Base-by-base conservation (phyloP, 2,888 invertebrate genomes). In the Crossocerus cetratus region DNA sequence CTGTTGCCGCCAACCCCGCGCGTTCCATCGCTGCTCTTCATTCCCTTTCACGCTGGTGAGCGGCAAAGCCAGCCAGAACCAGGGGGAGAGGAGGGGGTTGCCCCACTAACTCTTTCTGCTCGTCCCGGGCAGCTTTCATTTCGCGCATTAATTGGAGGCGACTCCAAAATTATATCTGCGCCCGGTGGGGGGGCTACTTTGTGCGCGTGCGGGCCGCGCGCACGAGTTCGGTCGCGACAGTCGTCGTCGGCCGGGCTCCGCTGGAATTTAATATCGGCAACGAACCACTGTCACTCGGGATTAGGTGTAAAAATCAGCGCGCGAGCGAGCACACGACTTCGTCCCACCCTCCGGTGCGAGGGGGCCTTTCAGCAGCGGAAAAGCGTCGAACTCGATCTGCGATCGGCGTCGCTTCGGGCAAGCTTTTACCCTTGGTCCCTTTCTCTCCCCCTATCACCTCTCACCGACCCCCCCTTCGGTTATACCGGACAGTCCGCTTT, bases 71-170 rank as follows among this genome's bases (percentile, higher is more conserved):
- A 49, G 13, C 14, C 4, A n/a, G 49, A 49, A 49, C 49, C 5
- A 14, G 16, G 13, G 49, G 14, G 49, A 16, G n/a, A 49, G 49
- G 49, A 16, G 49, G 5, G 16, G 16, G 49, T 13, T 16, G 49
- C 4, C 14, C 54, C 57, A 67, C 68, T 57, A 72, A 72, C 76
- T 76, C 76, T 77, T 74, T 74, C 77, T 72, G 71, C 76, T 76
- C 73, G 79, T 32, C 32, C 32, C 32, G 66, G 66, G 72, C 68
- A 66, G 78, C 81, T 84, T 82, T 84, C 80, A 81, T 84, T 83
- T 80, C 76, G 77, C 72, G 80, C 81, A 85, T 84, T 84, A 84
- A 85, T 86, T 84, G 86, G 77, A 84, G 80, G 81, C 82, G 79
- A 83, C 80, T 81, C 70, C 74, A 81, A 85, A 86, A 84, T 84